phyloP scores from a whole-genome alignment of 2,113 vertebrate genomes.

The Centropus unirufus region DNA sequence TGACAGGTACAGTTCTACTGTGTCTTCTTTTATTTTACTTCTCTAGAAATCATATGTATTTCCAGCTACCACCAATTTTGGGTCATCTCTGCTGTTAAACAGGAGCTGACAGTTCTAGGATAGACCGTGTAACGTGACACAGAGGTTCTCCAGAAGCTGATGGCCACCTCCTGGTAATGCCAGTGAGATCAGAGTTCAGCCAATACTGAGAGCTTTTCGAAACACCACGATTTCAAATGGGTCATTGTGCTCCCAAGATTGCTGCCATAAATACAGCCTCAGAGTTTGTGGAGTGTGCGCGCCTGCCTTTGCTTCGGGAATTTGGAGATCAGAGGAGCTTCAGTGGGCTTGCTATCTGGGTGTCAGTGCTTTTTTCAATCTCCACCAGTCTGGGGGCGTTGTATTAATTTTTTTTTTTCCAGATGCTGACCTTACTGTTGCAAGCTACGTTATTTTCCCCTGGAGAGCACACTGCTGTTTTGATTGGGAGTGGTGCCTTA shows the following conservation, averaged over 20 bases:
- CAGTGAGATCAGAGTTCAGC: constrained; percentile 44
- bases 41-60: neutral
- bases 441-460: neutral
- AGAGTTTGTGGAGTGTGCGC: neutral
- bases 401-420: neutral
- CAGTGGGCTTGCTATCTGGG: neutral
- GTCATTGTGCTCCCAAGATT: constrained; percentile 16
- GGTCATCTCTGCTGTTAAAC: neutral
- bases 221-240: neutral
- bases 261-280: constrained; percentile 12
- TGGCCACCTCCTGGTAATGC: constrained; percentile 29
- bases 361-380: neutral
- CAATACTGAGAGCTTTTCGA: neutral
- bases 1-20: neutral
- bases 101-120: neutral
- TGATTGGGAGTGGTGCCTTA: neutral
- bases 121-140: neutral
- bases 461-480: neutral
- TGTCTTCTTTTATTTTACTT: neutral
- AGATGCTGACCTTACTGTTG: constrained; percentile 10
- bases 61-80: neutral
- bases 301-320: neutral
- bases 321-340: neutral
- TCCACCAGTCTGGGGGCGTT: neutral
- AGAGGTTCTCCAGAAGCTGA: neutral